Conservation (phyloP, 2,888 invertebrate species). For the Ligdia adustata region DNA sequence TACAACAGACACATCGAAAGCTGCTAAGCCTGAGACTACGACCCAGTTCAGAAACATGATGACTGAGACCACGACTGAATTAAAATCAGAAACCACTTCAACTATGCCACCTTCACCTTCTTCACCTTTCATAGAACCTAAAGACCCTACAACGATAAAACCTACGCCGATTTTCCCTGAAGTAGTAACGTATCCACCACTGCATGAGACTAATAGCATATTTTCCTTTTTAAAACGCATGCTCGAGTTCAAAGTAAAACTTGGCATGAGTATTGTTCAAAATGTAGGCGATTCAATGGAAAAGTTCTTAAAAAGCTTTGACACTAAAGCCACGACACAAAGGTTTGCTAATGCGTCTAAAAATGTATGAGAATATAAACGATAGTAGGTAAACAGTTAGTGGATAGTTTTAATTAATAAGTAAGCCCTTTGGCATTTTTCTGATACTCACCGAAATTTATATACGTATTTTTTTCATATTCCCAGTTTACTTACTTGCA, state of each 20-base stretch:
- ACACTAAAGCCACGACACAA: slow-evolving; percentile 51
- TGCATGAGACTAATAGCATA: slow-evolving; percentile 70
- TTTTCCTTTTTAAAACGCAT: slow-evolving; percentile 85
- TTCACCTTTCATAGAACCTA: slow-evolving; percentile 46
- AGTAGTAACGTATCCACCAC: slow-evolving; percentile 69
- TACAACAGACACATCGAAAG: slow-evolving; percentile 43
- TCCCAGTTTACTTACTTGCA: not conserved
- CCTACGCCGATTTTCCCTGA: slow-evolving; percentile 59
- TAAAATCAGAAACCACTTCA: slow-evolving; percentile 67
- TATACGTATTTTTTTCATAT: not conserved
- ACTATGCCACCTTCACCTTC: slow-evolving; percentile 58
- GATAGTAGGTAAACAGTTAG: not conserved
- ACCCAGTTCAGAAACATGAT: slow-evolving; percentile 53
- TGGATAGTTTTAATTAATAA: not conserved
- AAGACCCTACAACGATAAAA: slow-evolving; percentile 41
- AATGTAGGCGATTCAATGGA: slow-evolving; percentile 87
- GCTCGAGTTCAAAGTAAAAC: slow-evolving; percentile 87
- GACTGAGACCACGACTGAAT: slow-evolving; percentile 70
- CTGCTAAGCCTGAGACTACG: slow-evolving; percentile 50
- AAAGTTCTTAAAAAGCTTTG: slow-evolving; percentile 85
- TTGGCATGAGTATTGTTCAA: slow-evolving; percentile 87
- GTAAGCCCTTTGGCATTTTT: slow-evolving; percentile 9
- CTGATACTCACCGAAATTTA: slow-evolving; percentile 12
- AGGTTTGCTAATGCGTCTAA: slow-evolving; percentile 60
- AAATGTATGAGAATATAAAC: slow-evolving; percentile 9